phyloP scores from a whole-genome alignment of 2,888 invertebrate genomes.

The Anoplius nigerrimus region DNA sequence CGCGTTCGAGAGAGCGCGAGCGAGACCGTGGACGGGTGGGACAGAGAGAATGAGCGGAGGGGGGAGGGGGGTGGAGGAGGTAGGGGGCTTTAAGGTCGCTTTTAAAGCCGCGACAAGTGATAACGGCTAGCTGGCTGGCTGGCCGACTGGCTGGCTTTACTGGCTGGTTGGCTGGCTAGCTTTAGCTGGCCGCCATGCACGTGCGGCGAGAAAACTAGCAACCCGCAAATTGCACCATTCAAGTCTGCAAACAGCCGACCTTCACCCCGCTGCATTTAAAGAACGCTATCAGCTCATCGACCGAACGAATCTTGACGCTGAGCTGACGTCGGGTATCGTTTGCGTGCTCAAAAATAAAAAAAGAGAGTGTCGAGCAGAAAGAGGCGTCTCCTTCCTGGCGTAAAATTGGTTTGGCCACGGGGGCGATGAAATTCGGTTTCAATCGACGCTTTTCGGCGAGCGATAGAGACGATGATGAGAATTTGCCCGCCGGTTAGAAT shows the following conservation, averaged over 20 bases:
- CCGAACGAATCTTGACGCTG: too few relatives aligned
- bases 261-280: slow-evolving; percentile 1
- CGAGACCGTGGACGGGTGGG: too few relatives aligned
- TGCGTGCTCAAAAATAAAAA: neutral
- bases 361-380: too few relatives aligned
- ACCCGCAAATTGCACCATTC: neutral
- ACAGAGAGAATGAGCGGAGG: neutral
- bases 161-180: slow-evolving; percentile 23
- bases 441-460: too few relatives aligned
- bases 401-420: too few relatives aligned
- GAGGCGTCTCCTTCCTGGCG: too few relatives aligned
- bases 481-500: too few relatives aligned
- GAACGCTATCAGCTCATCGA: too few relatives aligned
- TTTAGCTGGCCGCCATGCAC: neutral
- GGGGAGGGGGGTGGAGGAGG: too few relatives aligned
- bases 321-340: neutral
- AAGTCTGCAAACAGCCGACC: neutral
- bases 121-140: slow-evolving; percentile 38
- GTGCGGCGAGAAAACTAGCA: slow-evolving; percentile 1
- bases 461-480: too few relatives aligned
- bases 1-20: slow-evolving; percentile 22
- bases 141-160: slow-evolving; percentile 17
- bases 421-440: too few relatives aligned
- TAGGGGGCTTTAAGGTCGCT: slow-evolving; percentile 36
- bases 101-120: slow-evolving; percentile 49